phyloP scores from a whole-genome alignment of 2,797 vertebrate genomes.

The Danio choprae region DNA sequence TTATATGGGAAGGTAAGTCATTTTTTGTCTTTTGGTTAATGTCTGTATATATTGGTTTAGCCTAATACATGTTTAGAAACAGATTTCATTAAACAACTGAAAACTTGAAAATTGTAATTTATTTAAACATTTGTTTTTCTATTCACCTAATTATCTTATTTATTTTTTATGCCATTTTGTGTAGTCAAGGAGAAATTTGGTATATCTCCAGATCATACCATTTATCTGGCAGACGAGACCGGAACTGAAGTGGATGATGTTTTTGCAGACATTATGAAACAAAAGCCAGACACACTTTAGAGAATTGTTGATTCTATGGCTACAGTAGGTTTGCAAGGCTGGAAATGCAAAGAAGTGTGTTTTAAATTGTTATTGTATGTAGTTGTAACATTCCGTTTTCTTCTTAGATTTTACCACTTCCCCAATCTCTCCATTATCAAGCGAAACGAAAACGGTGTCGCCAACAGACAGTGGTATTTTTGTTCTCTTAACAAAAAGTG shows the following conservation, averaged over 20 bases:
- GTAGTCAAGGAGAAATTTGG: not conserved
- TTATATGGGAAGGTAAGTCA: too few species aligned
- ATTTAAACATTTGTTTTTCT: not conserved
- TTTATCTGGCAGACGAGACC: not conserved
- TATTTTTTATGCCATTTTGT: not conserved
- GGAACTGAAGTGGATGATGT: constrained; percentile 6
- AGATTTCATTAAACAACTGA: too few species aligned
- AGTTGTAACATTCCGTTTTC: not conserved
- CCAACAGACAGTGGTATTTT: not conserved
- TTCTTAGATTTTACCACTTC: not conserved
- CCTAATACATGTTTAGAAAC: too few species aligned
- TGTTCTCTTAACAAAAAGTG: not conserved
- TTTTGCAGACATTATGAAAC: not conserved
- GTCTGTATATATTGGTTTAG: too few species aligned
- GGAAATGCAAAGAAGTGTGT: not conserved
- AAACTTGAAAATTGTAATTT: not conserved
- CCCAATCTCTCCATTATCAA: not conserved
- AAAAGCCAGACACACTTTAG: constrained; percentile 9
- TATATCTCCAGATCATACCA: not conserved
- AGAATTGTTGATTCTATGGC: not conserved
- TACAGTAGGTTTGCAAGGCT: not conserved
- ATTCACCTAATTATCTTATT: not conserved
- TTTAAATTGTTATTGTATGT: not conserved
- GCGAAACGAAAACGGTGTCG: not conserved
- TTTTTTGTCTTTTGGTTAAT: too few species aligned